A percentile compares a stretch with the other conserved stretches of the same genome.
phyloP scores from a whole-genome alignment of 2,888 invertebrate species.

The Platycheirus albimanus region DNA sequence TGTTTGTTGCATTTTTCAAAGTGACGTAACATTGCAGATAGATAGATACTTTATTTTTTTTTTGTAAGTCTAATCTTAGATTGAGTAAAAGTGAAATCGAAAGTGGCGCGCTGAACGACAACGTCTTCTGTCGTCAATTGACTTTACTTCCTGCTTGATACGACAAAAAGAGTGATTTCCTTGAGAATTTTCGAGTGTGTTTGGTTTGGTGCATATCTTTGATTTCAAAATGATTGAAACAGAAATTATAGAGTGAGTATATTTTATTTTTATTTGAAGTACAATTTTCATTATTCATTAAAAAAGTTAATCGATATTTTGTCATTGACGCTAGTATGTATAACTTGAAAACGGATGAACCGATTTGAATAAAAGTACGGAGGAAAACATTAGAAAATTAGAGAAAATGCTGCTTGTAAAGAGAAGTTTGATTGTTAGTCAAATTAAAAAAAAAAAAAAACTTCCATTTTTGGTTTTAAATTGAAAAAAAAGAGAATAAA shows the following conservation, averaged over 20 bases:
- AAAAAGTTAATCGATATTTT: too few species aligned
- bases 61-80: constrained; percentile 58
- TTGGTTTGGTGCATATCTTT: neutral
- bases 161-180: constrained; percentile 7
- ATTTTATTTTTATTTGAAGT: constrained; percentile 1
- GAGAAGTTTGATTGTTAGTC: too few species aligned
- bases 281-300: neutral
- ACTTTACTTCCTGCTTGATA: constrained; percentile 61
- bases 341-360: too few species aligned
- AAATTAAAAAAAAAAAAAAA: too few species aligned
- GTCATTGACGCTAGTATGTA: too few species aligned
- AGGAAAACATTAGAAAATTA: too few species aligned
- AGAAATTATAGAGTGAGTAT: constrained; percentile 67
- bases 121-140: constrained; percentile 19
- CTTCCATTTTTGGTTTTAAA: too few species aligned
- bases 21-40: constrained; percentile 66
- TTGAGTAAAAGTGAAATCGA: constrained; percentile 72
- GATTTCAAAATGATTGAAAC: constrained; percentile 58
- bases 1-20: constrained; percentile 50
- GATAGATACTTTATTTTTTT: constrained; percentile 46
- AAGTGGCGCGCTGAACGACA: constrained; percentile 52
- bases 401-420: too few species aligned
- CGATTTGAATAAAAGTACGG: too few species aligned
- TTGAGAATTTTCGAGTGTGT: neutral
- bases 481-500: too few species aligned